Percentiles rank a stretch among this genome's conserved stretches.
Conservation (phyloP, 2,888 invertebrate species). For the Pseudococcus longispinus region DNA sequence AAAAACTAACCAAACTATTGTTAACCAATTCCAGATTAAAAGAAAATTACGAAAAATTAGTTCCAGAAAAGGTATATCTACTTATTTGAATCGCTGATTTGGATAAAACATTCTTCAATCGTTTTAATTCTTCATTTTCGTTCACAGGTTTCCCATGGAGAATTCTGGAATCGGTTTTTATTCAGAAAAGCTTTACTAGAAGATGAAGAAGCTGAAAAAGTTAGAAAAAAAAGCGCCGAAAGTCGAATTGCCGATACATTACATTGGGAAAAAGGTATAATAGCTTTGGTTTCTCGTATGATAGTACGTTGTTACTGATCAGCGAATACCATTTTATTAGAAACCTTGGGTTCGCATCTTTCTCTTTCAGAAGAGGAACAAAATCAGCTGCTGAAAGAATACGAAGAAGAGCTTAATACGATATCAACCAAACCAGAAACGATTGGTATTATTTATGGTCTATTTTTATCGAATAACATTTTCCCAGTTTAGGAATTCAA, state of each 20-base stretch:
- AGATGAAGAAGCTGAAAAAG: slow-evolving; percentile 74
- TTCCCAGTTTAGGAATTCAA: no score
- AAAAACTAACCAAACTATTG: slow-evolving; percentile 70
- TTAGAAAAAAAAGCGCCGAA: slow-evolving; percentile 66
- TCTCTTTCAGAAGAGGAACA: slow-evolving; percentile 74
- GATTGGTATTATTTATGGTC: background rate
- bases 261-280: slow-evolving; percentile 65
- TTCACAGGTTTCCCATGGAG: slow-evolving; percentile 71
- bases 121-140: slow-evolving; percentile 10
- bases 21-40: slow-evolving; percentile 69
- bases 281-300: slow-evolving; percentile 15
- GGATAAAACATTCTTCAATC: background rate
- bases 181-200: slow-evolving; percentile 81
- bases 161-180: slow-evolving; percentile 84
- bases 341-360: slow-evolving; percentile 47
- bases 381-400: slow-evolving; percentile 72
- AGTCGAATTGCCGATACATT: slow-evolving; percentile 64
- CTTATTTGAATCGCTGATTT: background rate
- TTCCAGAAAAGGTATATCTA: slow-evolving; percentile 67
- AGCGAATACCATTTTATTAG: slow-evolving; percentile 57
- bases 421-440: slow-evolving; percentile 50
- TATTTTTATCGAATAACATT: background rate
- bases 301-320: slow-evolving; percentile 67
- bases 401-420: slow-evolving; percentile 70
- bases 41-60: slow-evolving; percentile 72